Base-by-base conservation (phyloP, 2,797 vertebrate species). In the Chelon auratus region DNA sequence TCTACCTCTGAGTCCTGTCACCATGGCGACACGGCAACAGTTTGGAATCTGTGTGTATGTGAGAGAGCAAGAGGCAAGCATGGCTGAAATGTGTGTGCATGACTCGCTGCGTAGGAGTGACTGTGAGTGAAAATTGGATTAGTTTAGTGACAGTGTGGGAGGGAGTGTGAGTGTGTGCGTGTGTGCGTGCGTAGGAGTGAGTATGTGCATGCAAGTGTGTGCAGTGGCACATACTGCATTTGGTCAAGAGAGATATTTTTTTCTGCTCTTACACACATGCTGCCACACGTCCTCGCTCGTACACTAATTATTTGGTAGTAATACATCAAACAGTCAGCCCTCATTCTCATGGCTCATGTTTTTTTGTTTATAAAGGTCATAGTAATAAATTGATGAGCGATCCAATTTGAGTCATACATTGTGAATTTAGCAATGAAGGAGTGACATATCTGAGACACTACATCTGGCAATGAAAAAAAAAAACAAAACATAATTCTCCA, bases 51-150 rank as follows among this genome's bases (percentile, higher is more conserved):
- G 80, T 85, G 87, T 79, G 62, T 57, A 37, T 80, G 59, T 68
- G 65, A 78, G 50, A 72, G 66, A 75, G 76, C 2, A 20, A 74
- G 53, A 75, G 84, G 75, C 66, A 62, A 76, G 79, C 61, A 69
- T 68, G 59, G 80, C 60, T 82, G 56, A 77, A 88, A 86, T 77
- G 79, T 81, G 85, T 86, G 85, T 84, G 72, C 55, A 75, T 88
- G 86, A 84, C 72, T 86, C n/a, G 30, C 68, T 80, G 82, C 80
- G 91, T 88, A 75, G 83, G 85, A 89, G 87, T 83, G 82, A 81
- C 77, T 86, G 87, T 82, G 82, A 88, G 78, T 82, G 81, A 90
- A 92, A 87, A 87, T 77, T 85, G 69, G 86, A 91, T 88, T 83
- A 81, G 78, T 83, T 90, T 86, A 84, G 85, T 77, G 83, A 77